Base-by-base conservation (phyloP, 1,140 invertebrate genomes). In the Drosophila kurseongensis region DNA sequence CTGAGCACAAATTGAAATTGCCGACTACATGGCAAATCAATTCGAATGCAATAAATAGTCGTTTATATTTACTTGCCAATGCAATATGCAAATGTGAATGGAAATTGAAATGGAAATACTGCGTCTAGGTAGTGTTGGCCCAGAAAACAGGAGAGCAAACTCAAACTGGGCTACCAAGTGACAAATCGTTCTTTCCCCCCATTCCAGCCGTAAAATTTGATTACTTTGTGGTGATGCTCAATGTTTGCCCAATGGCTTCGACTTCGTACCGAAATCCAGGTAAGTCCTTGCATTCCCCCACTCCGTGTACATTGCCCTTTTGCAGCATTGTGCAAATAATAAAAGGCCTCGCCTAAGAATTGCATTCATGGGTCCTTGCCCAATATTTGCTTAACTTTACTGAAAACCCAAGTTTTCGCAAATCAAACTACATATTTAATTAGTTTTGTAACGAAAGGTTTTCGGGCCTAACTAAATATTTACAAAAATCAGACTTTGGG, bases 381-480 rank as follows among this genome's bases (percentile, higher is more conserved):
- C 66, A 79, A 88, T 86, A 83, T 86, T 89, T 79, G 48, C 58
- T 42, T 42, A 67, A 57, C 63, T 61, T 77, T 77, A 65, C 16
- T 44, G 12, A 13, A 14, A 32, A 48, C 18, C 2, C 23, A 32
- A 58, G 38, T 56, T 63, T 79, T 48, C 42, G 38, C 36, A 48
- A 52, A 67, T 67, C 51, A 61, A 78, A 82, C 61, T 57, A 60
- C 56, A 56, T 89, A 73, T 79, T 79, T 54, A 79, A 89, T 79
- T 66, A 66, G 60, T 73, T 79, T 57, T 38, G 35, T 36, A 71
- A 73, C 51, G 5, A 72, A 75, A 47, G 38, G 44, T 14, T 29
- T 36, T n/a, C 40, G 44, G 60, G 56, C 66, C 79, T 89, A 89
- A 89, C 78, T 88, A 88, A 88, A 88, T 88, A 89, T 88, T 88